These are phyloP conservation scores for Volucella inflata DNA, from an alignment of 2,888 invertebrate species.

Conservation along the genomic window DNA sequence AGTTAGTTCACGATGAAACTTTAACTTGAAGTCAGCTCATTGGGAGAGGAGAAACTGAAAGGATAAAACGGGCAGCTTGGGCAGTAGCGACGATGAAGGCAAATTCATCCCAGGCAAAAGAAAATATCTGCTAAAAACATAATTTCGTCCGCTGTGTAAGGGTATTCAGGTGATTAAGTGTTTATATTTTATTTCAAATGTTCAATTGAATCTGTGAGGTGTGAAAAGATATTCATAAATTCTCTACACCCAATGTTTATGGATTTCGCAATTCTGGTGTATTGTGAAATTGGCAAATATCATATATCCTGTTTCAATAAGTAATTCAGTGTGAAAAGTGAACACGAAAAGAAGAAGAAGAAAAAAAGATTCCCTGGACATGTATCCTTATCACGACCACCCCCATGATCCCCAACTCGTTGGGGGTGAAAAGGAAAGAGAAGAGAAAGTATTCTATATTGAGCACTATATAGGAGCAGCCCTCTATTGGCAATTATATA, in stretches of 20 bases:
- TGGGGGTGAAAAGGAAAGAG: not conserved
- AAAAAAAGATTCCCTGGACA: conserved; percentile 24
- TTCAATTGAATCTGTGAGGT: conserved; percentile 20
- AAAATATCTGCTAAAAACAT: conserved; percentile 47
- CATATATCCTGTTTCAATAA: conserved; percentile 19
- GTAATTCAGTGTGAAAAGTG: conserved; percentile 37
- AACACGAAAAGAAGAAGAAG: conserved; percentile 17
- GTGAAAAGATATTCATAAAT: not conserved
- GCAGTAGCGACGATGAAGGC: conserved; percentile 50
- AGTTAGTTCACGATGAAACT: conserved; percentile 69
- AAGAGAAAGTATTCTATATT: conserved; percentile 62
- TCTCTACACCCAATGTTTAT: not conserved
- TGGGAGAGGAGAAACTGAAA: conserved; percentile 27
- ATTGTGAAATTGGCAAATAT: conserved; percentile 13
- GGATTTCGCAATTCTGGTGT: conserved; percentile 22
- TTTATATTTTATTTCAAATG: not conserved
- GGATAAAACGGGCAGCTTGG: conserved; percentile 28
- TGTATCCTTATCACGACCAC: conserved; percentile 41
- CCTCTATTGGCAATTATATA: conserved; percentile 71
- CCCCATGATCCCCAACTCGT: conserved; percentile 17
- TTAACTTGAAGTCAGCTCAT: conserved; percentile 48
- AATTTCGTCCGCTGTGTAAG: conserved; percentile 54
- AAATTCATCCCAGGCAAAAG: conserved; percentile 54
- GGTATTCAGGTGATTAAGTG: conserved; percentile 10
- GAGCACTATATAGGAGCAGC: conserved; percentile 60